Conservation (phyloP, 2,888 invertebrate genomes). For the Limnephilus rhombicus region DNA sequence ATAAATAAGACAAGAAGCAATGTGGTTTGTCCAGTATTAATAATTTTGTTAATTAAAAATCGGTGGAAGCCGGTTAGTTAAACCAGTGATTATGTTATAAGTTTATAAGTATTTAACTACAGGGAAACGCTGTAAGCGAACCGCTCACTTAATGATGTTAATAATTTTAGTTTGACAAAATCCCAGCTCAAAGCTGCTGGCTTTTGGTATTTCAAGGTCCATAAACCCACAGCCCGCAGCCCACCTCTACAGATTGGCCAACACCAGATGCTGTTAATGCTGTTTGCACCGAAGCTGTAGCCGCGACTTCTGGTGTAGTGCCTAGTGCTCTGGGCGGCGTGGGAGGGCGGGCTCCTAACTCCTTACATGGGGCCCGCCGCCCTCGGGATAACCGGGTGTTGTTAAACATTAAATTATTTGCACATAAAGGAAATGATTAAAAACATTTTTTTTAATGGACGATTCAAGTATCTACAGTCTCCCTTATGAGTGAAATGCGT, state of each 20-base stretch:
- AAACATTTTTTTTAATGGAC: not conserved
- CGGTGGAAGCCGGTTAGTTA: too few species aligned
- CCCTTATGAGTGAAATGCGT: not conserved
- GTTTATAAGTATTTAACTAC: not conserved
- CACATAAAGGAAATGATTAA: not conserved
- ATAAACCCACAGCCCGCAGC: not conserved
- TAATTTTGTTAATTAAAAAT: too few species aligned
- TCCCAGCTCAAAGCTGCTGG: not conserved
- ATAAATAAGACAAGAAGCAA: too few species aligned
- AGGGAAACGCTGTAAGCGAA: not conserved
- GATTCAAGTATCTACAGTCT: not conserved
- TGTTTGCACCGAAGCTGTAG: not conserved
- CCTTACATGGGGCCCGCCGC: not conserved
- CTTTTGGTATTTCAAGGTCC: not conserved
- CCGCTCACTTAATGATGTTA: not conserved
- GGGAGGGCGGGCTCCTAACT: slow-evolving; percentile 7
- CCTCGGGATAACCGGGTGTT: not conserved
- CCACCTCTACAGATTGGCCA: slow-evolving; percentile 26
- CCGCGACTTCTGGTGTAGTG: not conserved
- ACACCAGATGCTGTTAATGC: slow-evolving; percentile 27
- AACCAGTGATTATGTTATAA: not conserved
- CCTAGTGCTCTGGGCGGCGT: not conserved
- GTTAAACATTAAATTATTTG: not conserved
- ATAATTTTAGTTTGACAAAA: not conserved
- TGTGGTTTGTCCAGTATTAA: too few species aligned